These are phyloP conservation scores for Ophiodon elongatus DNA, from an alignment of 2,113 vertebrate genomes.

Conservation along the genomic window DNA sequence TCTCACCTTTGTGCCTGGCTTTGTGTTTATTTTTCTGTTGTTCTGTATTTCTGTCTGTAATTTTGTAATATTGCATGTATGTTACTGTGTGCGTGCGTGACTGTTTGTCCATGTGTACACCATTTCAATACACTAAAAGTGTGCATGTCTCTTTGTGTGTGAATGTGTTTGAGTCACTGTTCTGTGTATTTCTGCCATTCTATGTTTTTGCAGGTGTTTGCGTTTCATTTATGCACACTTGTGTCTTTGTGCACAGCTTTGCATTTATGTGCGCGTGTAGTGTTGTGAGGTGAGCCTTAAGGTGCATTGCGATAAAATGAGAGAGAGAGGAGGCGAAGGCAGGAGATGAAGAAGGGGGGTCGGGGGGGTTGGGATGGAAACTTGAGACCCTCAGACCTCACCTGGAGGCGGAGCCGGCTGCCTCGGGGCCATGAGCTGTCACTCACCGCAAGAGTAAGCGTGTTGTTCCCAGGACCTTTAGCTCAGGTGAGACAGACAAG, in stretches of 20 bases:
- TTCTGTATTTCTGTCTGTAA: no score
- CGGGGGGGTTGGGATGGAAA: conserved; percentile 58
- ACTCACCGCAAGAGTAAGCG: conserved; percentile 65
- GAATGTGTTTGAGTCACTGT: background rate
- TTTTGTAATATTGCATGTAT: background rate
- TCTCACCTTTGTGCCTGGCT: background rate
- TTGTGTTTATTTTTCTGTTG: background rate
- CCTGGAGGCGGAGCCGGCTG: conserved; percentile 69
- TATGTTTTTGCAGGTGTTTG: background rate
- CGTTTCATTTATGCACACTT: no score
- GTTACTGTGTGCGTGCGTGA: background rate
- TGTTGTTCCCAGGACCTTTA: conserved; percentile 81
- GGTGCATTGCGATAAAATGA: conserved; percentile 30
- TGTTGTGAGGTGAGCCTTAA: conserved; percentile 55
- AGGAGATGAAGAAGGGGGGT: conserved; percentile 37
- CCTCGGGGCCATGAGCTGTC: conserved; percentile 68
- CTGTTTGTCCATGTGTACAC: background rate
- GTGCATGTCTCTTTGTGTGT: background rate
- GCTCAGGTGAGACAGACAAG: conserved; percentile 70
- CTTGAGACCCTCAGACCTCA: conserved; percentile 70
- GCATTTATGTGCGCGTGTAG: background rate
- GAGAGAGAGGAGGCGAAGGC: conserved; percentile 32
- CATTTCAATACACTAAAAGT: background rate
- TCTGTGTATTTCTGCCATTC: background rate
- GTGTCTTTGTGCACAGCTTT: background rate